Base-by-base conservation (phyloP, 35 echinoderm and acorn worm genomes). In the Ptychodera flava region DNA sequence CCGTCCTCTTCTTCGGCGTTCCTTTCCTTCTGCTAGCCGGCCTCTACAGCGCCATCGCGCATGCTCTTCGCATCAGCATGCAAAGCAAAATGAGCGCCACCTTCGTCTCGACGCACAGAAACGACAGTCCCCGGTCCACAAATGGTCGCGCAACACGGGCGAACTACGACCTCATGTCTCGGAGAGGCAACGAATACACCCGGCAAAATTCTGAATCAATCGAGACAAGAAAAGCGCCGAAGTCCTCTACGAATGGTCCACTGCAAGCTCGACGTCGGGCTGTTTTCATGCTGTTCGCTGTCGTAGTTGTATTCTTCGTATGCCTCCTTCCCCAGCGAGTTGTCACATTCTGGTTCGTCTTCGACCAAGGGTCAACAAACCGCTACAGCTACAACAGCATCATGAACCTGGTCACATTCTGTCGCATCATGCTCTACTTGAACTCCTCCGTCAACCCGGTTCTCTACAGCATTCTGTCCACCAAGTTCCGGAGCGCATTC, bases 251-350 rank as follows among this genome's bases (percentile, higher is more conserved):
- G 28, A 82, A 87, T 1, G 77, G 79, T 29, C 83, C 85, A 33
- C 83, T 88, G 1, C 82, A 90, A 32, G 78, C 87, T 30, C 90
- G 92, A 37, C 80, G 88, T 34, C 85, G 90, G 28, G 38, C 92
- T 33, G 83, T 94, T 14, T 31, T 92, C 15, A 94, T 92, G 92
- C 80, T 94, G 1, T 88, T 81, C 1, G 85, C 85, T 29, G 96
- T 97, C 0, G 96, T 99, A 0, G 82, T 91, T 1, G 89, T 94
- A 0, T 99, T 99, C 83, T 99, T 99, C 36, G 38, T 99, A 2
- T 99, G 96, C 79, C 94, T 92, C 92, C 83, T 94, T 2, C 96
- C 96, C 16, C 53, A 90, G 33, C 90, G 96, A 31, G 84, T 88
- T 30, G 32, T 94, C 10, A 91, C 78, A n/a, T 37, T 99, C 0